Evolutionary conservation across 1,140 invertebrate species (phyloP).

Genomic region (Ctenoplectra terminalis): DNA sequence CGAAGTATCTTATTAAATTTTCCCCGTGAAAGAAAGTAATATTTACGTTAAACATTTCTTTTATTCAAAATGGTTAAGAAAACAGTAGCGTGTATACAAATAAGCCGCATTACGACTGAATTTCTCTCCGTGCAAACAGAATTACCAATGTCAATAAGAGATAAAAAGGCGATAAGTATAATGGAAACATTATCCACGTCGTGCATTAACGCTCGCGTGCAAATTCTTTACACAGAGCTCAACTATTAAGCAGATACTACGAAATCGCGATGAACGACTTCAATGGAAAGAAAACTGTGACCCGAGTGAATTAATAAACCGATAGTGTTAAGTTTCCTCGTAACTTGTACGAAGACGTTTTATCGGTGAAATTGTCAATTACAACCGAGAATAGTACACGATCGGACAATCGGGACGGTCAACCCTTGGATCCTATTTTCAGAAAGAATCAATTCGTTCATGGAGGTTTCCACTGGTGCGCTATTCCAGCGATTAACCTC

Average conservation of each 20-base stretch:
- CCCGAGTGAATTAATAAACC: background rate
- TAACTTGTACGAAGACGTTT: background rate
- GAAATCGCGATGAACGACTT: background rate
- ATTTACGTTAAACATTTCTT: too few relatives aligned
- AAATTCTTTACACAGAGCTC: background rate
- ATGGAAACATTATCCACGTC: conserved; percentile 6
- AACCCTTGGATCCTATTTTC: conserved; percentile 20
- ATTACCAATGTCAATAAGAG: background rate
- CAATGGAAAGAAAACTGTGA: background rate
- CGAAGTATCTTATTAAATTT: too few relatives aligned
- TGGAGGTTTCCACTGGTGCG: conserved; percentile 8
- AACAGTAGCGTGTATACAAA: too few relatives aligned
- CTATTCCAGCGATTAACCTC: conserved; percentile 44
- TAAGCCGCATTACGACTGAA: background rate
- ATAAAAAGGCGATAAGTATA: background rate
- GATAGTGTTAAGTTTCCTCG: background rate
- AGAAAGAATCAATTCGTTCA: conserved; percentile 58
- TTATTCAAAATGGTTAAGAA: too few relatives aligned
- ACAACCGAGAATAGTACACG: background rate
- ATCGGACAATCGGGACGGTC: background rate
- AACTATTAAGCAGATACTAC: background rate
- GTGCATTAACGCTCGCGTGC: background rate
- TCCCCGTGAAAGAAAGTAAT: too few relatives aligned
- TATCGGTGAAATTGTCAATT: too few relatives aligned
- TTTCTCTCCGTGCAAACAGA: background rate